Base-by-base conservation (phyloP, 1,140 invertebrate genomes). In the Drosophila equinoxialis region DNA sequence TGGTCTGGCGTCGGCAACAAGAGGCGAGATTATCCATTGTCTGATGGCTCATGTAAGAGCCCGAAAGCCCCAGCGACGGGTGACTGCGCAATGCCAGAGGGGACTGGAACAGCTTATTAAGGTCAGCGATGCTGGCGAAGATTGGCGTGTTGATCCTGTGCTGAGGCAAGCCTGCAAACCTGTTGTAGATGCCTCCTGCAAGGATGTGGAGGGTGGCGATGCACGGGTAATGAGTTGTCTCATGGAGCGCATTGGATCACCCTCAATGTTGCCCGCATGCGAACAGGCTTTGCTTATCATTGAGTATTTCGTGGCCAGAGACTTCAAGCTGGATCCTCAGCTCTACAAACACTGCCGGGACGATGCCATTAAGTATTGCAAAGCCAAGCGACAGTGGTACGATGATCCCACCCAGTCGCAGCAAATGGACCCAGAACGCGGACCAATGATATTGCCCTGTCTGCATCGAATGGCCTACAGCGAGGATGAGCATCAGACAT, bases 221-320 rank as follows among this genome's bases (percentile, higher is more conserved):
- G 95, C 95, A 1, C 96, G 96, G 90, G 96, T 98, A 3, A 96
- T 99, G 94, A 96, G 96, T 17, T 99, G 98, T 92, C 93, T 99
- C 10, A 97, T 99, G 96, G 96, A 98, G 76, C 96, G 98, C 91
- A 93, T 99, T 39, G 97, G 97, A 42, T 96, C 96, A 0, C 94
- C 95, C 45, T 92, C 95, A 59, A 99, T 99, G 98, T 96, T 94
- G 1, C 94, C 95, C 65, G 95, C 96, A 14, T 99, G 99, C 93
- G 97, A 98, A 93, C 94, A 96, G 61, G 96, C 97, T 23, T 93
- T 99, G 33, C 93, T 99, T 17, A 97, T 99, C 93, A 98, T 99
- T 85, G 98, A 99, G 87, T 99, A 98, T 92, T 99, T 99, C 93
- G 95, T 99, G 59, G 96, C 97, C 0, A 94, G 98, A 79, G 97